A percentile compares a stretch with the other conserved stretches of the same genome.
Evolutionary conservation across 2,888 invertebrate species (phyloP).

Genomic region (Acheta domesticus): DNA sequence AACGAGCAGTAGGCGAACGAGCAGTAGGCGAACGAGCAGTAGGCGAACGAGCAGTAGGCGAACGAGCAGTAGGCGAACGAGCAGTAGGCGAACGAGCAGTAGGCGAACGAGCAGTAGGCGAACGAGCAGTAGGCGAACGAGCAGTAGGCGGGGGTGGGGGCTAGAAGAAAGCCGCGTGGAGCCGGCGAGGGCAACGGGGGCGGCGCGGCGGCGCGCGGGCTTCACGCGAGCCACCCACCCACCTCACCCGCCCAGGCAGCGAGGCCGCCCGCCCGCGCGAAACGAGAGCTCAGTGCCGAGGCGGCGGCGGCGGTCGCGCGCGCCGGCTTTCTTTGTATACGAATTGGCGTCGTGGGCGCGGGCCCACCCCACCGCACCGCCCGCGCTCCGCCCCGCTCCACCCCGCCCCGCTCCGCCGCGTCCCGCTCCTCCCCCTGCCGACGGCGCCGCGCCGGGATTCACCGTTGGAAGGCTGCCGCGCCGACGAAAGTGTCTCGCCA

Average conservation of each 20-base stretch:
- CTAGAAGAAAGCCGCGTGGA: no score
- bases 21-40: no score
- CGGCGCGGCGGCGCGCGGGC: background rate
- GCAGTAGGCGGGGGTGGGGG: background rate
- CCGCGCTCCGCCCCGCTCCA: background rate
- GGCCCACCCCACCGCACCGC: no score
- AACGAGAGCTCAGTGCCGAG: no score
- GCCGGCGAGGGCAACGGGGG: background rate
- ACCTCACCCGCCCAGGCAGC: no score
- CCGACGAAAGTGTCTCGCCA: no score
- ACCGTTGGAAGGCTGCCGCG: no score
- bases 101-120: no score
- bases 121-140: background rate
- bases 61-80: background rate
- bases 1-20: background rate
- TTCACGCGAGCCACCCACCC: background rate
- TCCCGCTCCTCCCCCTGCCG: background rate
- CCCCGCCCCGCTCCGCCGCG: background rate
- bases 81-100: no score
- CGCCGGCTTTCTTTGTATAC: background rate
- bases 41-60: no score
- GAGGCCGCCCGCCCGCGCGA: no score
- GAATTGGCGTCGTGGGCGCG: conserved; percentile 8
- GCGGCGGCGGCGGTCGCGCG: background rate
- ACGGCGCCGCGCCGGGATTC: background rate